Conservation (phyloP, 2,797 vertebrate species). For the Malacoctenus gilli region DNA sequence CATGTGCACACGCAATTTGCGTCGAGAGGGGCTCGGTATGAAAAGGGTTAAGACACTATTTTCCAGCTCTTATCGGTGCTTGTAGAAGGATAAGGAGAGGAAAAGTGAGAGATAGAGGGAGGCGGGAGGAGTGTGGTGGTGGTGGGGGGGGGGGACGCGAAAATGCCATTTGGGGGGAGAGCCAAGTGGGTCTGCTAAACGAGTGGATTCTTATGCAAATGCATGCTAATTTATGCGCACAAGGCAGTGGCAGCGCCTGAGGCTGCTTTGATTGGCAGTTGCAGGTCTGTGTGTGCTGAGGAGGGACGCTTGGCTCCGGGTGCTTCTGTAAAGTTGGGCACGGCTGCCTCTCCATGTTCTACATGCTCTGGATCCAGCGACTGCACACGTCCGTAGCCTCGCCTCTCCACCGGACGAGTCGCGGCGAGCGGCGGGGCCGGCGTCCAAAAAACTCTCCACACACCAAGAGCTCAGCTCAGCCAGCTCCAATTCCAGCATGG, state of each 20-base stretch:
- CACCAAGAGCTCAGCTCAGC: constrained; percentile 71
- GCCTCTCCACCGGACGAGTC: constrained; percentile 62
- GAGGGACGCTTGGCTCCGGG: constrained; percentile 75
- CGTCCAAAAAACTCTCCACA: constrained; percentile 72
- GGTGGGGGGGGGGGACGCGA: constrained; percentile 64
- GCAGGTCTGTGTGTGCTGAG: constrained; percentile 80
- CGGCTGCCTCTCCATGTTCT: constrained; percentile 74
- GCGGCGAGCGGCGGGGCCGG: constrained; percentile 59
- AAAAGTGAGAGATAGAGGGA: constrained; percentile 68
- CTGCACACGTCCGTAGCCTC: constrained; percentile 66
- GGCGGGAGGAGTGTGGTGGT: too few species aligned
- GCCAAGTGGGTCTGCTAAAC: constrained; percentile 82
- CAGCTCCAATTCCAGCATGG: constrained; percentile 76
- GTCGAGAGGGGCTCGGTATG: constrained; percentile 64
- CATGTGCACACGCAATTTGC: constrained; percentile 67
- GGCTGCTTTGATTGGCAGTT: constrained; percentile 86
- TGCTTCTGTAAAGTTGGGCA: constrained; percentile 77
- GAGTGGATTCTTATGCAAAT: constrained; percentile 85
- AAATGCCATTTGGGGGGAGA: constrained; percentile 83
- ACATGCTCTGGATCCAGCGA: constrained; percentile 71
- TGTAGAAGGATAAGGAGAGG: constrained; percentile 77
- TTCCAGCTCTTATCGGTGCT: constrained; percentile 75
- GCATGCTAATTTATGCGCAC: constrained; percentile 85
- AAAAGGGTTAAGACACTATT: constrained; percentile 78
- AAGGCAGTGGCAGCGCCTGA: constrained; percentile 81